Percentiles rank a stretch among this genome's conserved stretches.
phyloP scores from a whole-genome alignment of 2,797 vertebrate species.

The Loriculus beryllinus region DNA sequence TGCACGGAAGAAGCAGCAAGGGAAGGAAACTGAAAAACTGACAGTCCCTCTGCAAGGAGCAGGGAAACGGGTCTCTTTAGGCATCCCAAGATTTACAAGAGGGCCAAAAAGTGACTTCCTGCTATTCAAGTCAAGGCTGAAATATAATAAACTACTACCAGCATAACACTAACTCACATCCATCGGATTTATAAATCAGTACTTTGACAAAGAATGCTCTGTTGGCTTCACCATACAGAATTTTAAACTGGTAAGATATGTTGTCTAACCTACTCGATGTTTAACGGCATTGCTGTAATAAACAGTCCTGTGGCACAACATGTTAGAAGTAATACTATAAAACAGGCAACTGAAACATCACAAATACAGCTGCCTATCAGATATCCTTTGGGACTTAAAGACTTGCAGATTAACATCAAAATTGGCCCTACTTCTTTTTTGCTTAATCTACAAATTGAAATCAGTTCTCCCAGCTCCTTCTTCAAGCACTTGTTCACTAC shows the following conservation, averaged over 20 bases:
- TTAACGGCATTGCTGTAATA: neutral
- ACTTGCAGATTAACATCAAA: neutral
- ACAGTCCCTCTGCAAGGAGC: neutral
- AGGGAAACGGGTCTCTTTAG: slow-evolving; percentile 45
- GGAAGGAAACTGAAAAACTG: slow-evolving; percentile 54
- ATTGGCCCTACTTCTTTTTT: neutral
- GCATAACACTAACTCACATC: slow-evolving; percentile 62
- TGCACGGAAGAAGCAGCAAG: neutral
- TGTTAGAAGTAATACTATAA: neutral
- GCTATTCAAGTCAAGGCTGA: slow-evolving; percentile 54
- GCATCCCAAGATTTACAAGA: slow-evolving; percentile 51
- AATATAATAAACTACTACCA: slow-evolving; percentile 57
- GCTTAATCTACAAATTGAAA: neutral
- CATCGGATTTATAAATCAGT: slow-evolving; percentile 63
- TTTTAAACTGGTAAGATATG: neutral
- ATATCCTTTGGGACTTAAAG: neutral
- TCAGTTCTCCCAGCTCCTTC: neutral
- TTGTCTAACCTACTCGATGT: neutral
- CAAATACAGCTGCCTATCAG: neutral
- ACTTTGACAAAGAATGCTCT: slow-evolving; percentile 9
- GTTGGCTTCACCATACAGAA: neutral
- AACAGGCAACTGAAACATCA: neutral
- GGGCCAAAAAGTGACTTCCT: slow-evolving; percentile 62
- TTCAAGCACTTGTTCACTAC: neutral
- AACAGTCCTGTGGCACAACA: neutral